phyloP scores from a whole-genome alignment of 2,113 vertebrate species.

The Amphiprion ocellaris region DNA sequence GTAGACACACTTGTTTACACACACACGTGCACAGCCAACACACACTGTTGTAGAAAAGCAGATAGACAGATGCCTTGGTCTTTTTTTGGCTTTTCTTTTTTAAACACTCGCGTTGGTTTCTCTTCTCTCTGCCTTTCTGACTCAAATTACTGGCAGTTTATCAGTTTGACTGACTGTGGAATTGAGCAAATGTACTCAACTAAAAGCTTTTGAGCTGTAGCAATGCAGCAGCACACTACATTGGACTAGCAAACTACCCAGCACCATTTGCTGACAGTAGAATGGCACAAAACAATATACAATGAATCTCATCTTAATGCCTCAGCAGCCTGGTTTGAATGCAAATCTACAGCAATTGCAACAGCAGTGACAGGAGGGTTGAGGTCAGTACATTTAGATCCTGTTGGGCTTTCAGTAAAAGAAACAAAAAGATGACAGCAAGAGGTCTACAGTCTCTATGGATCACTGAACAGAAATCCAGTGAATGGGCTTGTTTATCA shows the following conservation, averaged over 20 bases:
- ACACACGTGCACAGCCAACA: slow-evolving; percentile 1
- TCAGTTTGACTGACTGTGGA: slow-evolving; percentile 36
- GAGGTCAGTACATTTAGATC: slow-evolving; percentile 16
- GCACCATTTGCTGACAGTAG: slow-evolving; percentile 40
- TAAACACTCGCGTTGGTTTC: slow-evolving; percentile 35
- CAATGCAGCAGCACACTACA: slow-evolving; percentile 15
- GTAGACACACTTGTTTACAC: background rate
- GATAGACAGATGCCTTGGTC: slow-evolving; percentile 2
- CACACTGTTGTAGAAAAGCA: background rate
- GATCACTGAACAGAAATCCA: slow-evolving; percentile 28
- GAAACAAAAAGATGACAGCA: slow-evolving; percentile 16
- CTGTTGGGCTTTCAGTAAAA: slow-evolving; percentile 15
- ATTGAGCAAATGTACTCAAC: slow-evolving; percentile 47
- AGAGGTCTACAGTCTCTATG: background rate
- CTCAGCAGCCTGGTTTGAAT: slow-evolving; percentile 49
- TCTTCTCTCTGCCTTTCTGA: slow-evolving; percentile 19
- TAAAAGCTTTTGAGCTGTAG: slow-evolving; percentile 57
- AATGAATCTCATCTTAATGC: slow-evolving; percentile 52
- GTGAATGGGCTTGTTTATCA: slow-evolving; percentile 58
- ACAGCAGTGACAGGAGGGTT: background rate
- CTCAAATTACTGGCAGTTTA: slow-evolving; percentile 43
- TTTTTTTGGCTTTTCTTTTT: slow-evolving; percentile 27
- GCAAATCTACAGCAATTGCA: slow-evolving; percentile 54
- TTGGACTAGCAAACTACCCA: slow-evolving; percentile 1
- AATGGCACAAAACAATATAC: slow-evolving; percentile 55